Evolutionary conservation across 2,888 invertebrate species (phyloP).

Genomic region (Synanthedon andrenaeformis): DNA sequence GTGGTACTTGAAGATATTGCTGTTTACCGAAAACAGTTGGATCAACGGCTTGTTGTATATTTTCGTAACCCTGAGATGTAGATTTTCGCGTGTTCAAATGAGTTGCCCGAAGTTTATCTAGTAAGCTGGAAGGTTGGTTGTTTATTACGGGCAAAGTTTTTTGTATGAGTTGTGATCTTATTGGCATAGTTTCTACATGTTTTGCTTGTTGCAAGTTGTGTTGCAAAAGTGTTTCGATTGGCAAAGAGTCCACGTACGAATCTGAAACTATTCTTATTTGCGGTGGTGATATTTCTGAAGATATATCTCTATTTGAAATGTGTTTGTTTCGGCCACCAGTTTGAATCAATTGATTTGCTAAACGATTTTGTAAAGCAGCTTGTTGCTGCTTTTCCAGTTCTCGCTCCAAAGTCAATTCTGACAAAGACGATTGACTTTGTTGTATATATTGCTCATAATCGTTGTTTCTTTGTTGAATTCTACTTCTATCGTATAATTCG

Average conservation of each 20-base stretch:
- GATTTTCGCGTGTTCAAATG: not conserved
- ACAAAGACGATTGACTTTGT: not conserved
- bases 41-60: not conserved
- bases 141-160: not conserved
- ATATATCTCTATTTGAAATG: not conserved
- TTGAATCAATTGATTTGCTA: not conserved
- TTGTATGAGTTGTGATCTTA: not conserved
- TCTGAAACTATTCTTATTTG: not conserved
- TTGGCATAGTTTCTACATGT: not conserved
- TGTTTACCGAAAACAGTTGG: not conserved
- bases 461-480: not conserved
- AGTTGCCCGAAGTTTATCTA: not conserved
- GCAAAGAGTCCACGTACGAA: not conserved
- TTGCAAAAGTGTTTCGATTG: not conserved
- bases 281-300: not conserved
- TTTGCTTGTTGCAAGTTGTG: not conserved
- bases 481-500: not conserved
- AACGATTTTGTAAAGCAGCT: not conserved
- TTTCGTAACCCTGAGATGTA: not conserved
- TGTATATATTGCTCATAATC: not conserved
- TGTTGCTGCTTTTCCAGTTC: not conserved
- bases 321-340: not conserved
- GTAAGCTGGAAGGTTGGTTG: not conserved
- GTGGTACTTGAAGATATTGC: not conserved
- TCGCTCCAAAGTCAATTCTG: not conserved